Evolutionary conservation across 2,113 vertebrate species (phyloP).

Genomic region (Dromas ardeola): DNA sequence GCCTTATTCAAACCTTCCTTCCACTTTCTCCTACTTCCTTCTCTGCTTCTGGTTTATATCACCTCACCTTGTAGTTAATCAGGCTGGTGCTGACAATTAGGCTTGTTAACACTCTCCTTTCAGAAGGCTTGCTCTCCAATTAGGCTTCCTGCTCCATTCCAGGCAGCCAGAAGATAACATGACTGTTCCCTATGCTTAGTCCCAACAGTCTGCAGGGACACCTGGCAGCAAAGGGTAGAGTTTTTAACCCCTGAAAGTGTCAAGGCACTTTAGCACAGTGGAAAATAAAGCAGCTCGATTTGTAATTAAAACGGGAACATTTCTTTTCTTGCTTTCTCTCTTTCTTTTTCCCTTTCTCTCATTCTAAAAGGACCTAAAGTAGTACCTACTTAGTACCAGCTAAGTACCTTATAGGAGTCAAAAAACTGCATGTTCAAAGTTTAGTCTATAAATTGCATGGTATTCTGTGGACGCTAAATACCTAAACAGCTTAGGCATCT

Average conservation of each 20-base stretch:
- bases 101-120: constrained; percentile 10
- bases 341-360: rapidly evolving
- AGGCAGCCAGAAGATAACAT: background rate
- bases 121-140: background rate
- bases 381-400: no score
- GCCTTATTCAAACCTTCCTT: background rate
- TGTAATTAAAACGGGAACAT: background rate
- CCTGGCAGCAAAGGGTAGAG: background rate
- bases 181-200: background rate
- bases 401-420: background rate
- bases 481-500: background rate
- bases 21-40: background rate
- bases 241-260: background rate
- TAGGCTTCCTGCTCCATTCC: background rate
- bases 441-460: background rate
- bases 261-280: background rate
- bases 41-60: background rate
- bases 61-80: background rate
- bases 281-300: background rate
- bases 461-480: background rate
- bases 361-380: background rate
- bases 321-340: background rate
- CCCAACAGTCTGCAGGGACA: background rate
- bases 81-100: constrained; percentile 15
- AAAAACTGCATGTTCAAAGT: background rate